Percentiles rank a stretch among this genome's conserved stretches.
phyloP scores from a whole-genome alignment of 1,140 invertebrate species.

The Penaeus vannamei region DNA sequence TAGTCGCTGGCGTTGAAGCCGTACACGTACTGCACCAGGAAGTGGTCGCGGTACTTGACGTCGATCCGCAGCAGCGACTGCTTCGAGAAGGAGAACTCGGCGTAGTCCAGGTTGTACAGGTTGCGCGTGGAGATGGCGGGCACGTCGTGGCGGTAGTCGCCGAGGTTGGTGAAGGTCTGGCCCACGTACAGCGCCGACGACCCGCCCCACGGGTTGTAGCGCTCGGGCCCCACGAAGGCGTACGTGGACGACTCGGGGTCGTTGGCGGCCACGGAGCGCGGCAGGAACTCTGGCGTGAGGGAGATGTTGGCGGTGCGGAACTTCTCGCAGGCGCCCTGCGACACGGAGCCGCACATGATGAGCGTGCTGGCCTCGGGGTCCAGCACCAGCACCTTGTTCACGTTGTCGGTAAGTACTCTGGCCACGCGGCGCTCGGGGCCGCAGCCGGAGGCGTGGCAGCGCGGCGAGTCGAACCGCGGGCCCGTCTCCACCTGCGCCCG shows the following conservation, averaged over 20 bases:
- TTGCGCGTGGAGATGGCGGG: slow-evolving; percentile 91
- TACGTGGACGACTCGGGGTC: slow-evolving; percentile 92
- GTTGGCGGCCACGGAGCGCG: slow-evolving; percentile 73
- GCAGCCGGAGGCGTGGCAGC: slow-evolving; percentile 90
- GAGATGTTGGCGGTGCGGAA: slow-evolving; percentile 88
- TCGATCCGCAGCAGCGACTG: slow-evolving; percentile 91
- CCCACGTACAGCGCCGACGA: slow-evolving; percentile 93
- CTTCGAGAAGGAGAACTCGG: slow-evolving; percentile 88
- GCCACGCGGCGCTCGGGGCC: slow-evolving; percentile 75
- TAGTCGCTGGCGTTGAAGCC: slow-evolving; percentile 95
- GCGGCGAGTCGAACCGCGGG: slow-evolving; percentile 87
- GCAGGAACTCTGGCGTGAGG: slow-evolving; percentile 80
- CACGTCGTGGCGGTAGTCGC: slow-evolving; percentile 93
- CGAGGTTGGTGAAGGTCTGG: slow-evolving; percentile 93
- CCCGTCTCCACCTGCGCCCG: slow-evolving; percentile 80
- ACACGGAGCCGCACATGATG: slow-evolving; percentile 89
- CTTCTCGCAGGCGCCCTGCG: slow-evolving; percentile 90
- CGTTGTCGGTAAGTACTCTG: slow-evolving; percentile 83
- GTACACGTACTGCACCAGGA: slow-evolving; percentile 94
- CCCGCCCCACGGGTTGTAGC: slow-evolving; percentile 82
- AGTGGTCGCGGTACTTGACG: slow-evolving; percentile 94
- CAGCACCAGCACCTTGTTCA: slow-evolving; percentile 93
- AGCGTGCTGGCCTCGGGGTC: slow-evolving; percentile 85
- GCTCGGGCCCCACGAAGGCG: slow-evolving; percentile 93
- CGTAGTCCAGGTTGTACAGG: slow-evolving; percentile 83